A percentile compares a stretch with the other conserved stretches of the same genome.
These are phyloP conservation scores for Hirtodrosophila alboralis DNA, from an alignment of 2,888 invertebrate genomes.

Conservation along the genomic window DNA sequence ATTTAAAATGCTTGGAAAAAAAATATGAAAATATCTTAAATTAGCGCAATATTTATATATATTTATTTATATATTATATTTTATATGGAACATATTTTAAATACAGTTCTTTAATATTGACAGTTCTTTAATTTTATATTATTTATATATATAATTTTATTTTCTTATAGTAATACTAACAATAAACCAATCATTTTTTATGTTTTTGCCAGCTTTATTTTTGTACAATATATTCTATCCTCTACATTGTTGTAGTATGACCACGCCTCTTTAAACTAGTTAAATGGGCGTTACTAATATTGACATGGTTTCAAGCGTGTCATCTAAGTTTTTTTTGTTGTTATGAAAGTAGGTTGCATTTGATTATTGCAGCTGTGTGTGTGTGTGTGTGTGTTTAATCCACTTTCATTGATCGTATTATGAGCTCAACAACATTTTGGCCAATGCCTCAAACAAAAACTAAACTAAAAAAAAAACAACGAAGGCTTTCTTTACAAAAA, in stretches of 20 bases:
- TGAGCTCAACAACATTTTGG: conserved; percentile 27
- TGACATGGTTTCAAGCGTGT: conserved; percentile 63
- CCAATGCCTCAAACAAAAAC: conserved; percentile 37
- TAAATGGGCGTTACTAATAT: conserved; percentile 69
- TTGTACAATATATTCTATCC: no score
- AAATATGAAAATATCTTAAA: no score
- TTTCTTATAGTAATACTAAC: no score
- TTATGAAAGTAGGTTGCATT: conserved; percentile 59
- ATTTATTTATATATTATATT: no score
- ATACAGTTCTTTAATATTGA: no score
- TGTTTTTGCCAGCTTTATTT: no score
- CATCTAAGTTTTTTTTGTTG: conserved; percentile 27
- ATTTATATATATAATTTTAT: no score
- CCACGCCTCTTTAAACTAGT: conserved; percentile 61
- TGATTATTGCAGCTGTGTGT: conserved; percentile 18
- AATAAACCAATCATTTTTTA: no score
- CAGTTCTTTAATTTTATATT: no score
- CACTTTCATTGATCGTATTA: conserved; percentile 69
- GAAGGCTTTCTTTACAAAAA: conserved; percentile 41
- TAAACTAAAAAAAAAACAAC: conserved; percentile 15
- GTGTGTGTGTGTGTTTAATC: conserved; percentile 48
- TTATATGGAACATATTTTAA: no score
- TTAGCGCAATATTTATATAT: no score
- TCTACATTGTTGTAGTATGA: conserved; percentile 8
- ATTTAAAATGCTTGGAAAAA: no score